Evolutionary conservation across 2,888 invertebrate species (phyloP).

Genomic region (Andrena haemorrhoa): DNA sequence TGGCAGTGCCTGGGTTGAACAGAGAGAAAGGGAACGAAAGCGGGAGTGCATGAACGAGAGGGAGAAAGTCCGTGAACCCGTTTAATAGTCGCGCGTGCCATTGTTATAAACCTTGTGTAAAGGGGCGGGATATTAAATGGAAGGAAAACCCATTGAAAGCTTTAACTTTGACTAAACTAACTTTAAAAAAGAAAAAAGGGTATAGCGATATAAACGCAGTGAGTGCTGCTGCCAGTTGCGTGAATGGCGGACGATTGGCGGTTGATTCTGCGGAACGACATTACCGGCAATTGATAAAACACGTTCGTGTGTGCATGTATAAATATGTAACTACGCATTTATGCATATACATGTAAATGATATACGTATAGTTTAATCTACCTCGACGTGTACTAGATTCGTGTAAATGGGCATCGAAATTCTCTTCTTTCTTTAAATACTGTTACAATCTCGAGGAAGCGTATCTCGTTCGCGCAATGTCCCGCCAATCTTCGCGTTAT

Average conservation of each 20-base stretch:
- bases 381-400: conserved; percentile 53
- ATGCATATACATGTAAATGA: conserved; percentile 11
- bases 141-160: conserved; percentile 78
- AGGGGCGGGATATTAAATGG: conserved; percentile 38
- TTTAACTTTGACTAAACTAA: conserved; percentile 82
- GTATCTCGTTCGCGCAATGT: conserved; percentile 59
- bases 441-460: conserved; percentile 46
- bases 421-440: conserved; percentile 37
- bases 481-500: conserved; percentile 68
- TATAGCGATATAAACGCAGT: conserved; percentile 72
- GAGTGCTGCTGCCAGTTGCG: conserved; percentile 46
- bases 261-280: conserved; percentile 46
- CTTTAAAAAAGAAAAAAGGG: conserved; percentile 68
- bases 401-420: conserved; percentile 47
- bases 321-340: not conserved
- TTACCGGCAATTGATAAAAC: conserved; percentile 22
- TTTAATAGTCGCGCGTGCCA: conserved; percentile 70
- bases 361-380: conserved; percentile 42
- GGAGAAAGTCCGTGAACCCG: conserved; percentile 43
- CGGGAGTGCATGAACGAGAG: conserved; percentile 33
- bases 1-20: conserved; percentile 9
- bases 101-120: conserved; percentile 73
- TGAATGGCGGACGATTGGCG: conserved; percentile 58
- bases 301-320: conserved; percentile 9
- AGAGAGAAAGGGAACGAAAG: not conserved